Conservation (phyloP, 2,797 vertebrate genomes). For the Hemitrygon akajei region DNA sequence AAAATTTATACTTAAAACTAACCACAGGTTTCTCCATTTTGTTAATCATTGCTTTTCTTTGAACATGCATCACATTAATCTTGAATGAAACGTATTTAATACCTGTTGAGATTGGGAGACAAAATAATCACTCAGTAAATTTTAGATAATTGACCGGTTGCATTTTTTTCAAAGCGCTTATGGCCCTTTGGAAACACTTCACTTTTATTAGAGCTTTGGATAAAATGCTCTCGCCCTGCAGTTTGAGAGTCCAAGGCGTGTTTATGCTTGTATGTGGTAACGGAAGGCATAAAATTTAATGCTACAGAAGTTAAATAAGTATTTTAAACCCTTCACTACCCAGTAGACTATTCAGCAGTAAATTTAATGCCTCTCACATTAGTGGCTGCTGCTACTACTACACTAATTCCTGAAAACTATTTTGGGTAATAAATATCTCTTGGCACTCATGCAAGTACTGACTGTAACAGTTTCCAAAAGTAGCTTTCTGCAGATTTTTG, state of each 20-base stretch:
- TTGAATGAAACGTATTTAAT: neutral
- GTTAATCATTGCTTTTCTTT: neutral
- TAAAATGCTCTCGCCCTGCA: neutral
- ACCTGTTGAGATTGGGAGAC: neutral
- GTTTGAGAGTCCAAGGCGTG: neutral
- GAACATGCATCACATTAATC: neutral
- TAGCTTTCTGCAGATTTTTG: neutral
- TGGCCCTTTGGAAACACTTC: neutral
- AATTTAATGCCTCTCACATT: neutral
- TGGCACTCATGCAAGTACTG: no score
- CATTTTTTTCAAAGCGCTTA: neutral
- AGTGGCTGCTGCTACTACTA: neutral
- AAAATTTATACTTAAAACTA: neutral
- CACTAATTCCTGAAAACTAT: neutral
- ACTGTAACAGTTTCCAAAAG: conserved; percentile 10
- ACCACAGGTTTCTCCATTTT: neutral
- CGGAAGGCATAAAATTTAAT: neutral
- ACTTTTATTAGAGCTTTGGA: neutral
- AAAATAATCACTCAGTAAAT: neutral
- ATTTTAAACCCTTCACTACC: neutral
- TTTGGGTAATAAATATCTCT: conserved; percentile 30
- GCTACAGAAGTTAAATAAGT: neutral
- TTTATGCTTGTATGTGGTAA: neutral
- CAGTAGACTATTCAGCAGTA: neutral
- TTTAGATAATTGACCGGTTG: neutral